These are phyloP conservation scores for Eulemur coronatus DNA, from an alignment of 2,797 vertebrate species.

Conservation along the genomic window DNA sequence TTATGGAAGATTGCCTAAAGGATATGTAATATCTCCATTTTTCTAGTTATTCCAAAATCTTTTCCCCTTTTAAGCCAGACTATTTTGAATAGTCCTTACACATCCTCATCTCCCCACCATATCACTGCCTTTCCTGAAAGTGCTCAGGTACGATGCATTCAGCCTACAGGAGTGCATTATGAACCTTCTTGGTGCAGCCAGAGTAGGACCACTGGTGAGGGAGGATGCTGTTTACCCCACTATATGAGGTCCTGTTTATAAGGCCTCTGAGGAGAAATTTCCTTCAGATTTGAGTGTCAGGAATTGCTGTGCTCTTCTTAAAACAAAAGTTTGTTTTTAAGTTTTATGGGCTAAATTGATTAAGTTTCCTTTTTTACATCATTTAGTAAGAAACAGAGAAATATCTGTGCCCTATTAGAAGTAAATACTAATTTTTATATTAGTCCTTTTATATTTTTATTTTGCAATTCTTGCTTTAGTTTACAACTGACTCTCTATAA, in stretches of 20 bases:
- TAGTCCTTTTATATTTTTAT: neutral
- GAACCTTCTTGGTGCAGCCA: neutral
- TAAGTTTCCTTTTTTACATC: neutral
- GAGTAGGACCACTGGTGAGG: accelerated
- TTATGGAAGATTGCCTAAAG: neutral
- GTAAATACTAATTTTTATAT: neutral
- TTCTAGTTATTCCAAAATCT: neutral
- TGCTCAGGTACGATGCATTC: accelerated
- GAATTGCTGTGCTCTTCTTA: neutral
- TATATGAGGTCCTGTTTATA: neutral
- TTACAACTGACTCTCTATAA: slow-evolving; percentile 30
- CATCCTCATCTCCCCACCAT: neutral
- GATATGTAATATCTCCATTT: neutral
- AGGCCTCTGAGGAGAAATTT: neutral
- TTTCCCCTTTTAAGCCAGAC: neutral
- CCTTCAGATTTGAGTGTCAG: slow-evolving; percentile 1
- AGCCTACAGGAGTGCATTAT: accelerated
- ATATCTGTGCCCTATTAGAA: neutral
- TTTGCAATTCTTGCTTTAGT: slow-evolving; percentile 31
- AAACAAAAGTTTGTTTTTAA: slow-evolving; percentile 27
- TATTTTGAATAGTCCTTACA: neutral
- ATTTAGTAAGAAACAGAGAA: neutral
- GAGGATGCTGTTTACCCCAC: neutral
- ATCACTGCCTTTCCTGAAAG: neutral
- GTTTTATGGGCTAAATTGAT: neutral